Base-by-base conservation (phyloP, 2,888 invertebrate genomes). In the Brachypterus glaber region DNA sequence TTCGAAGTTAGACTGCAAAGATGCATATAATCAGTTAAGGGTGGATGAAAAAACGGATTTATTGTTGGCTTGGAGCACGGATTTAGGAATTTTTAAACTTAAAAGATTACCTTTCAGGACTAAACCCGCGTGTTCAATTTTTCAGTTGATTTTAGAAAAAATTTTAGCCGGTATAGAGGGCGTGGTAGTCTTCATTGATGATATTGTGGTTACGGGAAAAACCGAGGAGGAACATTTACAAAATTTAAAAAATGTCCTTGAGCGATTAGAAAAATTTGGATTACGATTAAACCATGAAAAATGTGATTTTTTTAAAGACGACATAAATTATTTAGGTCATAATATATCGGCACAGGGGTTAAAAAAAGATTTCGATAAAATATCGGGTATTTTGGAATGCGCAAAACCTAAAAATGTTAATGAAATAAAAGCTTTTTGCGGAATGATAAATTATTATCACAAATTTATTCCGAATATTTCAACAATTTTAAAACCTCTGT, bases 71-170 rank as follows among this genome's bases (percentile, higher is more conserved):
- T n/a, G n/a, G n/a, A n/a, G n/a, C n/a, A n/a, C n/a, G n/a, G n/a
- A n/a, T n/a, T n/a, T n/a, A 24, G 24, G 24, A 24, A 24, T 24
- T 24, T 24, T 24, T 24, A 32, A 32, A 12, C 9, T 32, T 9
- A 32, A 32, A 9, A 30, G 59, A 34, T 42, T 61, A n/a, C 54
- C 59, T 8, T 60, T 53, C 46, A 61, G 61, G 1, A 54, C 55
- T 30, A 58, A 59, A 17, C 55, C 59, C n/a, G 58, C 59, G 2
- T 54, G 58, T n/a, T 53, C 58, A 8, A 59, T 61, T 45, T 62
- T 60, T 46, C 58, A 61, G 36, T 44, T 46, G 42, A 45, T 48
- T 5, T 47, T 59, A 36, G 59, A 61, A 37, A 48, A 52, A 14
- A 37, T 58, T 17, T 43, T 59, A 12, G 35, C 39, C 17, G 55